These are phyloP conservation scores for Plectropomus leopardus DNA, from an alignment of 2,113 vertebrate species.

Conservation along the genomic window DNA sequence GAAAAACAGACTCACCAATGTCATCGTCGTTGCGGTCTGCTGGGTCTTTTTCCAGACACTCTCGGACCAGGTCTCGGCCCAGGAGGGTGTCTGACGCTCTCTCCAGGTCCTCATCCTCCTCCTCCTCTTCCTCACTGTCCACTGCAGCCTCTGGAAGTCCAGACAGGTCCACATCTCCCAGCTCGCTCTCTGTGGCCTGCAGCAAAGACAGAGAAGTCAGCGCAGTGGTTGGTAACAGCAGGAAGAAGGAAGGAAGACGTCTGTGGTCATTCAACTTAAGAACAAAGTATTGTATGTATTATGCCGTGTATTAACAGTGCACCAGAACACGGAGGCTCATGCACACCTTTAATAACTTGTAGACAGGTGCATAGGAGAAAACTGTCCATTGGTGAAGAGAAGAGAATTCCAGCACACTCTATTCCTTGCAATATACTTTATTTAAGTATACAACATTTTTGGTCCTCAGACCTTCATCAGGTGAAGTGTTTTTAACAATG, in stretches of 20 bases:
- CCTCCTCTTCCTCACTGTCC: slow-evolving; percentile 98
- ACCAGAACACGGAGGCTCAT: too few relatives aligned
- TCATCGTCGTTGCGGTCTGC: slow-evolving; percentile 96
- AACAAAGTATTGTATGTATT: not conserved
- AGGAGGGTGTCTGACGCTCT: slow-evolving; percentile 91
- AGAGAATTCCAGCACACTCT: too few relatives aligned
- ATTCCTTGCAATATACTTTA: too few relatives aligned
- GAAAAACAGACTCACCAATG: slow-evolving; percentile 86
- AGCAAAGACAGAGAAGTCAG: slow-evolving; percentile 38
- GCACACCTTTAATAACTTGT: too few relatives aligned
- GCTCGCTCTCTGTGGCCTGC: slow-evolving; percentile 96
- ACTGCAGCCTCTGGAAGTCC: slow-evolving; percentile 96
- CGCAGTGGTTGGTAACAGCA: not conserved
- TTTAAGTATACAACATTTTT: too few relatives aligned
- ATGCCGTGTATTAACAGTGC: not conserved
- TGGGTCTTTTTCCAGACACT: slow-evolving; percentile 97
- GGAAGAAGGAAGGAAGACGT: not conserved
- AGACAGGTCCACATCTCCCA: slow-evolving; percentile 96
- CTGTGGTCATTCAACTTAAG: not conserved
- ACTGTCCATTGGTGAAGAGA: too few relatives aligned
- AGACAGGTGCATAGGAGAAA: too few relatives aligned
- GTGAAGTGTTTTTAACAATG: too few relatives aligned
- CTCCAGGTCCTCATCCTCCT: slow-evolving; percentile 97
- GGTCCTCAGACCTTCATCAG: too few relatives aligned
- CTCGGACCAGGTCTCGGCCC: slow-evolving; percentile 93